Evolutionary conservation across 2,113 vertebrate genomes (phyloP), one percentile per base, ranked within the genome.

Genomic region (Gnathonemus echidnorhynchus): DNA sequence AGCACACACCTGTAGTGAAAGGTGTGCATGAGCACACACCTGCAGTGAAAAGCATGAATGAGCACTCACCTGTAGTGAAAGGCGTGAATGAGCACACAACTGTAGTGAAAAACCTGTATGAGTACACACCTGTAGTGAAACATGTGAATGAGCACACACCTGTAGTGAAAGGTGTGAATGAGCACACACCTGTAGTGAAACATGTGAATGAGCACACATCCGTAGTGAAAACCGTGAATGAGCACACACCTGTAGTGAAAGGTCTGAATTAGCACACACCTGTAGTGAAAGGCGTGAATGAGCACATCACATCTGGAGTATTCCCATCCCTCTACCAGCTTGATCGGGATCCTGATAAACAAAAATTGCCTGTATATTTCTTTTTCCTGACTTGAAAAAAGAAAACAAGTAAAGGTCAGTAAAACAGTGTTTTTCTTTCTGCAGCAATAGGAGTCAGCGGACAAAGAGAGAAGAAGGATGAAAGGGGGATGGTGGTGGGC

Each of bases 391-490:
- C 7, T 42, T 1, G 21, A 77, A 31, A 39, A 42, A n/a, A 46
- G n/a, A 89, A 42, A 42, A 80, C 46, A 52, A 83, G 50, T 21
- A 39, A 66, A 80, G 27, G 46, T 52, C 46, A 80, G 15, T 35
- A 66, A 39, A 52, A 80, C 10, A 6, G 42, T 46, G 35, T 77
- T 80, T 70, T 52, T 52, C 70, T 88, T 1, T 88, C 39, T 88
- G 91, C 74, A 90, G 89, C 39, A 89, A 85, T 46, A 48, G 45
- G 83, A 85, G 45, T 85, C 39, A n/a, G 21, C 7, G 21, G 83
- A 91, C 24, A 91, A 11, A 27, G 50, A 49, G 89, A 90, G 87
- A 35, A 31, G 10, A n/a, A 31, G n/a, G 66, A 80, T 89, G 70
- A 90, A 90, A 27, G 70, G 11, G 3, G 24, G 31, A 74, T 74